A percentile compares a stretch with the other conserved stretches of the same genome.
Conservation (phyloP, 2,113 vertebrate genomes). For the Oreochromis aureus region DNA sequence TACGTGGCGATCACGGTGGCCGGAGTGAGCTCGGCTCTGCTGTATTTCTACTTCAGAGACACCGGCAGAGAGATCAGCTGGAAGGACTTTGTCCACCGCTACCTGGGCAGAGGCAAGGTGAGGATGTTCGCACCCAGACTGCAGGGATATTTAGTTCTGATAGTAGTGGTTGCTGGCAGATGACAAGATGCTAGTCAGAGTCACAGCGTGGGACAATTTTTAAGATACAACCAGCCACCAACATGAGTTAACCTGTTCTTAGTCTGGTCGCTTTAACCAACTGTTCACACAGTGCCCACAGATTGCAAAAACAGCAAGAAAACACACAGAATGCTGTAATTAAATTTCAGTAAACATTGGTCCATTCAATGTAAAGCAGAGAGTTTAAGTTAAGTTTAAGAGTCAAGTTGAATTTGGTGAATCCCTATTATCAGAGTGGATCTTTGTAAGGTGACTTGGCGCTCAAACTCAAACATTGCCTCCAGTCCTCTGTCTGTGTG, state of each 20-base stretch:
- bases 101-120: slow-evolving; percentile 74
- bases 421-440: background rate
- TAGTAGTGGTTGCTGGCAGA: background rate
- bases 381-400: background rate
- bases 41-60: slow-evolving; percentile 68
- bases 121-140: slow-evolving; percentile 11
- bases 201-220: background rate
- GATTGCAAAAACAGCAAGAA: background rate
- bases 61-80: slow-evolving; percentile 74
- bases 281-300: background rate
- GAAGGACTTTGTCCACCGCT: slow-evolving; percentile 80
- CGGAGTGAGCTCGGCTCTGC: slow-evolving; percentile 51
- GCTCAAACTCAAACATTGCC: background rate
- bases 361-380: background rate
- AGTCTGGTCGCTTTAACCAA: background rate
- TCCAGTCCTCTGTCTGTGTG: background rate
- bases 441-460: background rate
- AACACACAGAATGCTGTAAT: background rate
- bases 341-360: background rate
- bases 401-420: background rate
- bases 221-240: fast-evolving
- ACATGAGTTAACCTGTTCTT: background rate
- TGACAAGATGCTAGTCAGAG: fast-evolving
- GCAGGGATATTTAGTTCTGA: background rate
- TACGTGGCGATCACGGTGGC: slow-evolving; percentile 45